Evolutionary conservation across 2,113 vertebrate species (phyloP).

Genomic region (Microcebus griseorufus): DNA sequence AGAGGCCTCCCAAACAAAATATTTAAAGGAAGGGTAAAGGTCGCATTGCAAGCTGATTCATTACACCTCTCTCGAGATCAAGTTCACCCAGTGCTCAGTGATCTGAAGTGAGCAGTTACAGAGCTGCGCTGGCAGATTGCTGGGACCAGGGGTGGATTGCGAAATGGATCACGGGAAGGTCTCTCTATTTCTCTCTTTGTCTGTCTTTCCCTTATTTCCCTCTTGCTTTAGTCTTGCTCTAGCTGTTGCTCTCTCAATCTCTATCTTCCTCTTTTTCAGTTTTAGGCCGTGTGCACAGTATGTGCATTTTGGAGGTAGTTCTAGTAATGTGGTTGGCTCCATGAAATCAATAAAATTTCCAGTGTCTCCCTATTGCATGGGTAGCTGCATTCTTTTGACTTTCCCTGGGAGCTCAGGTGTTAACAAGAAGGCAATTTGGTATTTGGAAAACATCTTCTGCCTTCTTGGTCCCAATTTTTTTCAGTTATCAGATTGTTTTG

Average conservation of each 20-base stretch:
- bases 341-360: neutral
- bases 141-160: neutral
- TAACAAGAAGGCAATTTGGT: neutral
- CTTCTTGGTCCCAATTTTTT: neutral
- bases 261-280: neutral
- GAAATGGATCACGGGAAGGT: neutral
- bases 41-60: neutral
- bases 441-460: neutral
- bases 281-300: neutral
- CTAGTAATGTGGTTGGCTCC: neutral
- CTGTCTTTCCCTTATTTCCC: neutral
- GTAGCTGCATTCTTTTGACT: neutral
- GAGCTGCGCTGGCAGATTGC: neutral
- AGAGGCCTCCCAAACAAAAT: neutral
- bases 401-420: neutral
- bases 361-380: neutral
- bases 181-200: neutral
- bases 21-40: neutral
- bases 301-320: neutral
- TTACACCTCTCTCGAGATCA: neutral
- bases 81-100: neutral
- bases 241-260: neutral
- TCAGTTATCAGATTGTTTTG: neutral
- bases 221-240: too few species aligned
- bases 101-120: neutral